Percentiles rank a stretch among this genome's conserved stretches.
Conservation (phyloP, 2,113 vertebrate species). For the Cyrtonyx montezumae region DNA sequence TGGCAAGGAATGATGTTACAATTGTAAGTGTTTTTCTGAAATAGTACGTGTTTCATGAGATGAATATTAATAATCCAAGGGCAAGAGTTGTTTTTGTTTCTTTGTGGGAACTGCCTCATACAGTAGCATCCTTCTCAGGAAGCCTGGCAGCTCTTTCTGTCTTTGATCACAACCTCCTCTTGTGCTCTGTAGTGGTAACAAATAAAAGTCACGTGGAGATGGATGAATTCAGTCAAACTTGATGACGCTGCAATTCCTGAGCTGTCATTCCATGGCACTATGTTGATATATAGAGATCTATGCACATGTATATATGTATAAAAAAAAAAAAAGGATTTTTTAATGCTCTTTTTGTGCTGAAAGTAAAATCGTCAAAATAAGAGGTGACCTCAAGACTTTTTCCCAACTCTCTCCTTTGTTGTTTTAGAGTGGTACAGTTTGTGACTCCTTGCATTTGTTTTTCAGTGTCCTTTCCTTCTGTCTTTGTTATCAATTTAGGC, state of each 20-base stretch:
- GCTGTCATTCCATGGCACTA: neutral
- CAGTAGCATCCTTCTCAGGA: neutral
- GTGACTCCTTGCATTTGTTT: neutral
- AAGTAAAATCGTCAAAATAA: neutral
- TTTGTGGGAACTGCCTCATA: neutral
- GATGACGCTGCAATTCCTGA: neutral
- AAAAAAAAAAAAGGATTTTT: no score
- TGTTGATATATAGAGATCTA: neutral
- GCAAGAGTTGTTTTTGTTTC: neutral
- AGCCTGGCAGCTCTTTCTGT: neutral
- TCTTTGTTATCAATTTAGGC: neutral
- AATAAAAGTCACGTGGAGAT: neutral
- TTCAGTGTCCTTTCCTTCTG: neutral
- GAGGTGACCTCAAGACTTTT: neutral
- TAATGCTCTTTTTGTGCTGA: neutral
- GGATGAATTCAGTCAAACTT: neutral
- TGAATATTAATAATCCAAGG: neutral
- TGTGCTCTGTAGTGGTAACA: neutral
- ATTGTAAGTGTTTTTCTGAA: neutral
- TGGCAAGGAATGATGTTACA: neutral
- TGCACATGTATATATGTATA: accelerated
- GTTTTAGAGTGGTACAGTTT: neutral
- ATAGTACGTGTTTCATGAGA: neutral
- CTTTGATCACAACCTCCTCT: neutral
- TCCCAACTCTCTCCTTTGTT: neutral